These are phyloP conservation scores for Troides helena DNA, from an alignment of 2,888 invertebrate genomes.

Conservation along the genomic window DNA sequence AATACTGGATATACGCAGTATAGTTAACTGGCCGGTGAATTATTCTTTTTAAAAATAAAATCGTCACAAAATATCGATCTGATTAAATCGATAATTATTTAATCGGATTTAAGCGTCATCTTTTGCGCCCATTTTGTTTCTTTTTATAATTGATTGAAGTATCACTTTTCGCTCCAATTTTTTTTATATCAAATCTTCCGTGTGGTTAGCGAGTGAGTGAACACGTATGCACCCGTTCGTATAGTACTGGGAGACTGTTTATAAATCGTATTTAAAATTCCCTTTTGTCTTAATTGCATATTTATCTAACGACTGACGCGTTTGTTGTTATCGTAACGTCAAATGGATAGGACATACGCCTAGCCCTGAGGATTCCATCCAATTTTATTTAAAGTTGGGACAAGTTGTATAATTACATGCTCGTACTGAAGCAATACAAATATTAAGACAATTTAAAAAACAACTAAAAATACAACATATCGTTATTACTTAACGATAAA, in stretches of 20 bases:
- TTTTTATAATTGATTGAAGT: too few species aligned
- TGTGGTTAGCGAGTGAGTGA: background rate
- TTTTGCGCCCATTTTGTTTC: too few species aligned
- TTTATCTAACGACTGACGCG: constrained; percentile 62
- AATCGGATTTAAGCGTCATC: too few species aligned
- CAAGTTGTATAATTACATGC: background rate
- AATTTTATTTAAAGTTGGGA: background rate
- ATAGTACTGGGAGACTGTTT: constrained; percentile 29
- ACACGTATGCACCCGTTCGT: constrained; percentile 11
- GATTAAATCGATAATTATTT: too few species aligned
- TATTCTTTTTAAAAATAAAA: background rate
- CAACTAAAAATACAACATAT: too few species aligned
- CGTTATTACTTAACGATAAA: too few species aligned
- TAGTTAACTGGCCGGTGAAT: background rate
- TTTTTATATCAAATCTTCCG: constrained; percentile 2
- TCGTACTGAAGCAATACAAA: too few species aligned
- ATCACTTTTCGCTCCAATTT: constrained; percentile 19
- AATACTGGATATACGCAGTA: background rate
- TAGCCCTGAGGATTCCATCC: constrained; percentile 6
- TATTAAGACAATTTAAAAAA: too few species aligned
- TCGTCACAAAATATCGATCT: background rate
- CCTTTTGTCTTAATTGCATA: constrained; percentile 61
- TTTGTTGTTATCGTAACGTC: constrained; percentile 57
- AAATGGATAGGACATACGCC: constrained; percentile 49
- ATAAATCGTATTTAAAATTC: constrained; percentile 40